These are phyloP conservation scores for Netelia fuscicornis DNA, from an alignment of 2,888 invertebrate genomes.

Conservation along the genomic window DNA sequence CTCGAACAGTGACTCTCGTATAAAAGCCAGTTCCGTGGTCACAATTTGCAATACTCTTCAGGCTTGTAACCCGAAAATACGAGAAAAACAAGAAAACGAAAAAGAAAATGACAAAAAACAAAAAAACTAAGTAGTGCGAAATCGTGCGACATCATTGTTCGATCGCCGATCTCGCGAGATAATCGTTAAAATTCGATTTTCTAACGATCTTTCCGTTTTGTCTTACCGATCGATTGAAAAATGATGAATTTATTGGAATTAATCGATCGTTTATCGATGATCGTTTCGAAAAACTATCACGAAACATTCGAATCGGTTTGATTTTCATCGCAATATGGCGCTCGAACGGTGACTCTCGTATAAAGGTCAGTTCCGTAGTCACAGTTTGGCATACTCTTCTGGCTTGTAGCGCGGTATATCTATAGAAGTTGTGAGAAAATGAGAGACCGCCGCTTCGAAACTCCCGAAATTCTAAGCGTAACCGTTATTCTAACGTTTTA, in stretches of 20 bases:
- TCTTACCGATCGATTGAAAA: no score
- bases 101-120: no score
- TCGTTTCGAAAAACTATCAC: no score
- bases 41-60: background rate
- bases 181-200: background rate
- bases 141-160: no score
- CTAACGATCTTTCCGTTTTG: background rate
- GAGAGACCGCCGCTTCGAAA: conserved; percentile 73
- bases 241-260: no score
- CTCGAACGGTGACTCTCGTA: conserved; percentile 72
- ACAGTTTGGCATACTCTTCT: background rate
- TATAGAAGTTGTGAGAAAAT: conserved; percentile 6
- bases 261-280: no score
- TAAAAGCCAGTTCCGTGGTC: conserved; percentile 32
- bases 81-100: no score
- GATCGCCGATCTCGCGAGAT: background rate
- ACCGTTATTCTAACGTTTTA: conserved; percentile 80
- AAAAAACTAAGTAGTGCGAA: no score
- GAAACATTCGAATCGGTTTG: conserved; percentile 60
- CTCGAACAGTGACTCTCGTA: conserved; percentile 71
- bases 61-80: no score
- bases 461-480: conserved; percentile 78
- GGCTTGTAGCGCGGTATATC: conserved; percentile 19
- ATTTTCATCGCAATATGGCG: conserved; percentile 70
- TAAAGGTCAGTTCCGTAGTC: conserved; percentile 34